Base-by-base conservation (phyloP, 2,888 invertebrate species). In the Trichopria drosophilae region DNA sequence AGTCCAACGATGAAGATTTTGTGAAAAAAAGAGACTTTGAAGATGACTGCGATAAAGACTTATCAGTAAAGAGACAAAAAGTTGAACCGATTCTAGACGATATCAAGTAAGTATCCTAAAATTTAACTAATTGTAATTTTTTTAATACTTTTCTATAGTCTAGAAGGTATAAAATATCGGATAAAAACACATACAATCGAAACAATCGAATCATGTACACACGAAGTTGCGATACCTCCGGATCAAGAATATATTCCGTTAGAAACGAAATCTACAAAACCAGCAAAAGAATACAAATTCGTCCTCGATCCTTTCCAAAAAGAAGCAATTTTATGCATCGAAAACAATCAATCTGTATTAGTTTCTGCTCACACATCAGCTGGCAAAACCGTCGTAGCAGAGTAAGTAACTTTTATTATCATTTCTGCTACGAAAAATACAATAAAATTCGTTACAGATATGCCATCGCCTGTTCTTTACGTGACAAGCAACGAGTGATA, bases 341-440 rank as follows among this genome's bases (percentile, higher is more conserved):
- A 99, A 71, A 99, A 99, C 76, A 87, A 93, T 69, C 97, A 99
- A 72, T 97, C 97, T 7, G 99, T 99, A 4, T 80, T 99, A 32
- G 98, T 99, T 1, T 98, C 99, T 2, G 99, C 99, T 6, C 99
- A 99, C 72, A 99, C 99, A 1, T 99, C 98, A 3, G 98, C 99
- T 35, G 99, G 99, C 42, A 99, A 99, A 83, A 99, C 99, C 47
- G 98, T 98, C 3, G 97, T 97, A 6, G 99, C 98, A 4, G 95
- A 98, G 90, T 97, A 81, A 84, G 90, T 80, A 42, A 16, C 34
- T 32, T n/a, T 10, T 24, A 10, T 24, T 24, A 24, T 9, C 10
- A 24, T 6, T 24, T 24, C 10, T 24, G 24, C 24, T 9, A 24
- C 10, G 24, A 24, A 24, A 9, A 24, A 6, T 9, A 10, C 6